Base-by-base conservation (phyloP, 2,888 invertebrate genomes). In the Clusia tigrina region DNA sequence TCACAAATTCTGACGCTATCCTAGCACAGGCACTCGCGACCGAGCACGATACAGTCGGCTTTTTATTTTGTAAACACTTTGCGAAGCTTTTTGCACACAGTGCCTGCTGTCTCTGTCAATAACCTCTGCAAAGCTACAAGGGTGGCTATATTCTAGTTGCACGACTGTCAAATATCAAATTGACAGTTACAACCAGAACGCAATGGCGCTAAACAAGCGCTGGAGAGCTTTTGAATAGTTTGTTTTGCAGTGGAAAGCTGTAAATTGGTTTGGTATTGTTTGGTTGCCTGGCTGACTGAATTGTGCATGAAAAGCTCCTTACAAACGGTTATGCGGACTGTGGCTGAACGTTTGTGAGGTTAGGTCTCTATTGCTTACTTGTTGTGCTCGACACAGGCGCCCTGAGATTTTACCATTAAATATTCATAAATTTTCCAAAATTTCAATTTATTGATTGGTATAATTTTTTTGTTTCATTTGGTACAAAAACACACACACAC, bases 41-140 rank as follows among this genome's bases (percentile, higher is more conserved):
- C 24, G 48, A n/a, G 51, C 38, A 23, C 55, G 38, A 5, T 32
- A 32, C n/a, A 17, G 15, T 10, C 26, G 20, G n/a, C n/a, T n/a
- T n/a, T n/a, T n/a, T n/a, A n/a, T n/a, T n/a, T n/a, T n/a, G n/a
- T n/a, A n/a, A n/a, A n/a, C n/a, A n/a, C n/a, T n/a, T n/a, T n/a
- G n/a, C n/a, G n/a, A n/a, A n/a, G n/a, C n/a, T n/a, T n/a, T n/a
- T n/a, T n/a, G n/a, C n/a, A n/a, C n/a, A n/a, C n/a, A n/a, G n/a
- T n/a, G n/a, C n/a, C n/a, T 53, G 53, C 17, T 25, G 55, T 67
- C n/a, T n/a, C 67, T 66, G 67, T 66, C 67, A 67, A 67, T 67
- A 67, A 67, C 67, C 66, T 66, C 56, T 68, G 65, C 61, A 60
- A 60, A 60, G 18, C 20, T n/a, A 18, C 2, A 46, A 57, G 46